A percentile compares a stretch with the other conserved stretches of the same genome.
phyloP scores from a whole-genome alignment of 2,797 vertebrate species.

The Macropus fuliginosus region DNA sequence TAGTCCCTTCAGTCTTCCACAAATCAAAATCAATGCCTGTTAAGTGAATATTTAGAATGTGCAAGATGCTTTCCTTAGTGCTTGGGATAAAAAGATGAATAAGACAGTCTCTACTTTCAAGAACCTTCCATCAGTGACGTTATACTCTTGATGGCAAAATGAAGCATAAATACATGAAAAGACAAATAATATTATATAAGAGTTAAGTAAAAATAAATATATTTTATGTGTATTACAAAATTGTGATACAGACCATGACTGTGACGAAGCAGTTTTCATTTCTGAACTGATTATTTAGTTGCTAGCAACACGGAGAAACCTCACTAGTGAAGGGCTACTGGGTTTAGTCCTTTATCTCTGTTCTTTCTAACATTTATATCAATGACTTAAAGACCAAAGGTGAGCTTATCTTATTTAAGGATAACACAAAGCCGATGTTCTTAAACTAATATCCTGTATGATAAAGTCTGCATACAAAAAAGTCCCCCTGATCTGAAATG shows the following conservation, averaged over 20 bases:
- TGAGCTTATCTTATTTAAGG: neutral
- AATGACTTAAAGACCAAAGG: neutral
- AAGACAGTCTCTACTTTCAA: conserved; percentile 10
- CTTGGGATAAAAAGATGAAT: conserved; percentile 35
- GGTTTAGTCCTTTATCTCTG: neutral
- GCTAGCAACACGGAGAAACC: neutral
- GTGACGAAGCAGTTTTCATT: neutral
- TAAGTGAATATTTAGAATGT: neutral
- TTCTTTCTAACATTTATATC: neutral
- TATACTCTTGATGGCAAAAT: neutral
- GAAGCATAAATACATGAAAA: neutral
- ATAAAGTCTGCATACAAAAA: neutral
- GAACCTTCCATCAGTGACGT: neutral
- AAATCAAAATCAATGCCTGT: conserved; percentile 31
- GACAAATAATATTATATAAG: neutral
- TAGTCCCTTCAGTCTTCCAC: neutral
- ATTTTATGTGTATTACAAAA: neutral
- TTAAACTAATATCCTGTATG: neutral
- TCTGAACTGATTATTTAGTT: neutral
- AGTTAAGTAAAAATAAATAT: neutral
- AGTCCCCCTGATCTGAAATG: neutral
- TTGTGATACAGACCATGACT: neutral
- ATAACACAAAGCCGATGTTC: neutral
- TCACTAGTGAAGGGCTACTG: neutral
- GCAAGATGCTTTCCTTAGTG: neutral